Base-by-base conservation (phyloP, 2,888 invertebrate species). In the Lithophane socia region DNA sequence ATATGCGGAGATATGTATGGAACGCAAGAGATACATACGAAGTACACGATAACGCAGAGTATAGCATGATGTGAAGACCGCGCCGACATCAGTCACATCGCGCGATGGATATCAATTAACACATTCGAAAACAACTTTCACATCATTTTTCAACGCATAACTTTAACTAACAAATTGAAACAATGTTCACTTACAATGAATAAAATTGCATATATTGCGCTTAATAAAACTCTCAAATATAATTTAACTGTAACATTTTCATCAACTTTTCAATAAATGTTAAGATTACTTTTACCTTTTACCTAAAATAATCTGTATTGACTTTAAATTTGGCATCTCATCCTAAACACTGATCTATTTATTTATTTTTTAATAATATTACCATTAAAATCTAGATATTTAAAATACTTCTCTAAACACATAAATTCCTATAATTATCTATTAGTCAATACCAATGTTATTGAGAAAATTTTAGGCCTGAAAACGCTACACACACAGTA, bases 301-400 rank as follows among this genome's bases (percentile, higher is more conserved):
- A 97, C 97, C 97, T 97, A 96, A 96, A 96, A 95, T 97, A 97
- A 97, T 95, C 95, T 90, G 97, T 97, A 97, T 97, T 97, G 97
- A 97, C 97, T 97, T 97, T 97, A 95, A 96, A 97, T 97, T 97
- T 97, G 97, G 97, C 97, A 97, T 96, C 96, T 96, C 96, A 94
- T 95, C 94, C 96, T 96, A 96, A 96, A 96, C 96, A 96, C 95
- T 94, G 96, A 96, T 95, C 96, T 95, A 95, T 94, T 94, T 92
- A 92, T 92, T 94, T 80, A 91, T 92, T 93, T 91, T 91, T 93
- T 94, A 91, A 94, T 95, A 94, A 94, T 93, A 94, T 93, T 95
- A 95, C 91, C 93, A 92, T 93, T 94, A 96, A 94, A 94, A 95
- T 94, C 96, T 96, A 96, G 94, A 96, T 96, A 95, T 96, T 96